Evolutionary conservation across 1,140 invertebrate species (phyloP).

Genomic region (Lucilia cuprina): DNA sequence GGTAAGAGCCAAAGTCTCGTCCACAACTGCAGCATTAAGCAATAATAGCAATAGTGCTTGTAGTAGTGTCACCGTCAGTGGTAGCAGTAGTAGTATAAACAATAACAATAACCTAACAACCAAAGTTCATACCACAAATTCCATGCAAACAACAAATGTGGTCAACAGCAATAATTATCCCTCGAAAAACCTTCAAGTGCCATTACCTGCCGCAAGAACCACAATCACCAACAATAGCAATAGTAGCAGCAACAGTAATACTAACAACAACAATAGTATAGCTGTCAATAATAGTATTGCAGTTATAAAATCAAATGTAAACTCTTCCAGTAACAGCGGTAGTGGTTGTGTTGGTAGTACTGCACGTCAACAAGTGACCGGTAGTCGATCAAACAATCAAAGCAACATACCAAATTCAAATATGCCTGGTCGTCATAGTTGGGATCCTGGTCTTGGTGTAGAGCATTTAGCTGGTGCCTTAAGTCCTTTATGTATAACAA

Average conservation of each 20-base stretch:
- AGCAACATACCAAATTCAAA: conserved; percentile 31
- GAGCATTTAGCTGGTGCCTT: conserved; percentile 72
- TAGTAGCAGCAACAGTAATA: conserved; percentile 1
- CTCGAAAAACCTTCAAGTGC: conserved; percentile 36
- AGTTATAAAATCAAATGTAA: conserved; percentile 25
- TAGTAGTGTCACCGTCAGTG: not conserved
- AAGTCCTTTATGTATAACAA: conserved; percentile 73
- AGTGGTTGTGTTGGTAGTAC: not conserved
- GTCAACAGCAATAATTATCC: conserved; percentile 23
- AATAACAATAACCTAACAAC: not conserved
- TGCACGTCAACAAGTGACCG: not conserved
- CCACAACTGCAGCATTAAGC: not conserved
- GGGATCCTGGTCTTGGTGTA: conserved; percentile 62
- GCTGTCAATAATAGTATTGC: conserved; percentile 19
- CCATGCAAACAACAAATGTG: conserved; percentile 26
- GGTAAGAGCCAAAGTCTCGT: not conserved
- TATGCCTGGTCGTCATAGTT: conserved; percentile 42
- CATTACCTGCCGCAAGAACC: conserved; percentile 37
- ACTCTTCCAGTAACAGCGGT: not conserved
- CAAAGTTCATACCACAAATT: conserved; percentile 29
- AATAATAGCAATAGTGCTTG: not conserved
- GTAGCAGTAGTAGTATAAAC: not conserved
- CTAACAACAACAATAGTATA: not conserved
- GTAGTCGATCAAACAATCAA: not conserved
- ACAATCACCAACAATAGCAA: conserved; percentile 6